These are phyloP conservation scores for Latheticus oryzae DNA, from an alignment of 2,888 invertebrate genomes.

Conservation along the genomic window DNA sequence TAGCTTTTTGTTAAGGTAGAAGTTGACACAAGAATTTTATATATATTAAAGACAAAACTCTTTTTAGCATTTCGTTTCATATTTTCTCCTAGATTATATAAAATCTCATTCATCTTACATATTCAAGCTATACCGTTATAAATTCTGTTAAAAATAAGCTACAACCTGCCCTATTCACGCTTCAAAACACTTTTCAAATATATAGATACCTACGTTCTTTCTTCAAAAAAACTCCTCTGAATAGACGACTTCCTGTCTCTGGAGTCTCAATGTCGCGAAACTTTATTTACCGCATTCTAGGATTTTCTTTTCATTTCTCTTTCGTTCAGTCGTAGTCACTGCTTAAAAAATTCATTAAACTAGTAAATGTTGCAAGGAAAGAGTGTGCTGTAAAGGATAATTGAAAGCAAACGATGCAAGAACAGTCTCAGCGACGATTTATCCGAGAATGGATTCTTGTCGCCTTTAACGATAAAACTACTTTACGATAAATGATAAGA, in stretches of 20 bases:
- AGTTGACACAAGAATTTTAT: slow-evolving; percentile 31
- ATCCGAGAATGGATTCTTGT: not conserved
- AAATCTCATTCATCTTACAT: too few relatives aligned
- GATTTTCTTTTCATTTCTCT: slow-evolving; percentile 9
- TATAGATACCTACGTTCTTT: slow-evolving; percentile 34
- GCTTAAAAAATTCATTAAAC: slow-evolving; percentile 33
- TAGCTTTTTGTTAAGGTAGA: slow-evolving; percentile 38
- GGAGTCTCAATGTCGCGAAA: slow-evolving; percentile 60
- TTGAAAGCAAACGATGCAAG: slow-evolving; percentile 33
- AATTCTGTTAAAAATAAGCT: not conserved
- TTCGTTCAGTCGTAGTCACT: slow-evolving; percentile 5
- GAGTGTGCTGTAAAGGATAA: slow-evolving; percentile 15
- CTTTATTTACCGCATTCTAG: slow-evolving; percentile 58
- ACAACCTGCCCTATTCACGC: slow-evolving; percentile 10
- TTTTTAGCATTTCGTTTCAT: slow-evolving; percentile 31
- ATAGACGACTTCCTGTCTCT: slow-evolving; percentile 60
- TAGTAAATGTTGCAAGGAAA: slow-evolving; percentile 33
- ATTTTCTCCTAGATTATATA: too few relatives aligned
- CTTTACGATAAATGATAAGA: slow-evolving; percentile 21
- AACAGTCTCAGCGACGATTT: slow-evolving; percentile 4
- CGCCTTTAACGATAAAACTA: slow-evolving; percentile 5
- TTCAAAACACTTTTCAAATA: slow-evolving; percentile 13
- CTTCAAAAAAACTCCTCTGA: slow-evolving; percentile 49
- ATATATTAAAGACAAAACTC: slow-evolving; percentile 24
- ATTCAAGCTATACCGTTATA: too few relatives aligned